Base-by-base conservation (phyloP, 2,113 vertebrate species). In the Brachypodius melanocephalos region DNA sequence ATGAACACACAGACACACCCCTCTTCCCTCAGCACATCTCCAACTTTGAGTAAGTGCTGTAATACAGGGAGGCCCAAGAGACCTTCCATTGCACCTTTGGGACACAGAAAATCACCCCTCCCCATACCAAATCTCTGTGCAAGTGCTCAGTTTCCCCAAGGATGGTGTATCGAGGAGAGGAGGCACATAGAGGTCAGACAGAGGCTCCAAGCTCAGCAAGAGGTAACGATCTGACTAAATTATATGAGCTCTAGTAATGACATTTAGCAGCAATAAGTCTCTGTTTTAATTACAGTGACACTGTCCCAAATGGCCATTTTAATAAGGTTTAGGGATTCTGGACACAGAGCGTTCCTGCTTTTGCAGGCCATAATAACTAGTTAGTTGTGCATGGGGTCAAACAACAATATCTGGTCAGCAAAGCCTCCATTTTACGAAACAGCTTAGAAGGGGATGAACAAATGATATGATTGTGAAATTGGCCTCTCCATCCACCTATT, bases 291-390 rank as follows among this genome's bases (percentile, higher is more conserved):
- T 89, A 66, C 74, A 85, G 22, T 46, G 58, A 66, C 73, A 73
- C 19, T 82, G 46, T 91, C 85, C 49, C 32, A 82, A 79, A 88
- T 80, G 58, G 25, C 38, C 29, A 51, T 62, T 92, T 88, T 91
- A 88, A 91, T 80, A 89, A 83, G 66, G 54, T 88, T 85, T 96
- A 55, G 71, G 66, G 63, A 89, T 73, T 89, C 87, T 89, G 88
- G 28, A 76, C 34, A 36, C 71, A 88, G 38, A 87, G 34, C 24
- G 75, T 87, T 87, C 52, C 85, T 85, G 68, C 29, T 91, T 95
- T 96, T 88, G 38, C 69, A 88, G 43, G 36, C 58, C 21, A 9
- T 90, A 66, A 78, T 57, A 63, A 42, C 72, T 46, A 38, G 45
- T 66, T 76, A 80, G 73, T 55, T 89, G 59, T 78, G 22, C 14